Conservation (phyloP, 1,140 invertebrate species). For the Orussus abietinus region DNA sequence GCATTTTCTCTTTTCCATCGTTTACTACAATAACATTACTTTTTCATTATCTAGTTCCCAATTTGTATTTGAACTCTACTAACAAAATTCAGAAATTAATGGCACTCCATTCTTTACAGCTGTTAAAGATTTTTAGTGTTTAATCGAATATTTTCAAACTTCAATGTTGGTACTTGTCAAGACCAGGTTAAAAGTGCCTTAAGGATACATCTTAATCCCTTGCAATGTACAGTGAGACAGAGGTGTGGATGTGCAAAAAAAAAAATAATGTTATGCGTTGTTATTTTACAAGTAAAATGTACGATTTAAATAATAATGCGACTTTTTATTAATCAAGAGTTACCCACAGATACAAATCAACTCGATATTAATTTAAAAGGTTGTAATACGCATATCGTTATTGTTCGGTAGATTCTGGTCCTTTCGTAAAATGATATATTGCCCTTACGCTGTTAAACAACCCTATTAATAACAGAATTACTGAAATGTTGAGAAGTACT, state of each 20-base stretch:
- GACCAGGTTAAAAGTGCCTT: constrained; percentile 33
- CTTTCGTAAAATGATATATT: not conserved
- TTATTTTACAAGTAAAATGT: constrained; percentile 34
- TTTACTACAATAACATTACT: not conserved
- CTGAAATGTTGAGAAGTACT: constrained; percentile 53
- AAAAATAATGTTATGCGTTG: constrained; percentile 23
- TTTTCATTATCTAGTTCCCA: too few relatives aligned
- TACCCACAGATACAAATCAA: too few relatives aligned
- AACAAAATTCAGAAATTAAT: not conserved
- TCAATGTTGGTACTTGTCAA: constrained; percentile 21
- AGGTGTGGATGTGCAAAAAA: constrained; percentile 17
- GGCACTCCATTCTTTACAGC: not conserved
- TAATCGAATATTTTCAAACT: constrained; percentile 29
- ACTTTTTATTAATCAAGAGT: constrained; percentile 9
- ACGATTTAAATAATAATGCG: constrained; percentile 18
- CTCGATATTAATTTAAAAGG: too few relatives aligned
- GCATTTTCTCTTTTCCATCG: not conserved
- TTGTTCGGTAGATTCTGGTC: constrained; percentile 3
- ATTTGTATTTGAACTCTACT: too few relatives aligned
- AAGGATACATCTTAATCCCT: constrained; percentile 22
- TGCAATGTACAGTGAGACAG: constrained; percentile 12
- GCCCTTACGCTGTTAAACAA: not conserved
- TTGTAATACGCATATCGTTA: too few relatives aligned
- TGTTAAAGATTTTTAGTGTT: constrained; percentile 3
- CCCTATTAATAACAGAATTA: constrained; percentile 19